Evolutionary conservation across 2,888 invertebrate genomes (phyloP), one percentile per base, ranked within the genome.

Genomic region (Sylvicola fuscatus): DNA sequence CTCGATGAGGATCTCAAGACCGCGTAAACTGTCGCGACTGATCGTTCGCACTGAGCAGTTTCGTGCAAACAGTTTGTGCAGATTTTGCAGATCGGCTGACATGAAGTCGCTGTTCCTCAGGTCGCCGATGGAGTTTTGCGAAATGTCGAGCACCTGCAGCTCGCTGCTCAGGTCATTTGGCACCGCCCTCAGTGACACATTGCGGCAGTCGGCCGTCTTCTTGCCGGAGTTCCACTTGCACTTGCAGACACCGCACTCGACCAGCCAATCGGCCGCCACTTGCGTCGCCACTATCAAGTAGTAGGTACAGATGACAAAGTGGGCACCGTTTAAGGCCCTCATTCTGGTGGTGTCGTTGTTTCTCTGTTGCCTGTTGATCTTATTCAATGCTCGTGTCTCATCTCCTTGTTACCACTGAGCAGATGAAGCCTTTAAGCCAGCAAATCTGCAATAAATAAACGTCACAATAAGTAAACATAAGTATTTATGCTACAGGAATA

Each of bases 171-270:
- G 60, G 36, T 70, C 68, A 40, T 61, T 62, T 1, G 89, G 89
- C 43, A 90, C 72, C 21, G 68, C 61, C 32, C 63, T 65, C 26
- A 83, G 64, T 13, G 66, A 63, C 29, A 68, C 64, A 37, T 66
- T 63, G 26, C 68, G 68, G 54, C 90, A 90, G 45, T 83, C 79
- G 2, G 84, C 87, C 15, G 74, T 74, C 52, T 79, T 83, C 54
- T 77, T 82, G 6, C 87, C 86, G 40, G 75, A 74, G 17, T 72
- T 72, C 87, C 89, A 89, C 42, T 76, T 73, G 54, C 89, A 89
- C 49, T 73, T 72, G 61, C 89, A 89, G 27, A 42, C 42, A 37
- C 51, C 46, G 42, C 59, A 59, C 36, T 46, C 51, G 38, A 53
- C 51, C 44, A 53, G 46, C 54, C 55, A 58, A 38, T 58, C 55